Percentiles rank a stretch among this genome's conserved stretches.
Conservation (phyloP, 2,113 vertebrate species). For the Prolemur simus region DNA sequence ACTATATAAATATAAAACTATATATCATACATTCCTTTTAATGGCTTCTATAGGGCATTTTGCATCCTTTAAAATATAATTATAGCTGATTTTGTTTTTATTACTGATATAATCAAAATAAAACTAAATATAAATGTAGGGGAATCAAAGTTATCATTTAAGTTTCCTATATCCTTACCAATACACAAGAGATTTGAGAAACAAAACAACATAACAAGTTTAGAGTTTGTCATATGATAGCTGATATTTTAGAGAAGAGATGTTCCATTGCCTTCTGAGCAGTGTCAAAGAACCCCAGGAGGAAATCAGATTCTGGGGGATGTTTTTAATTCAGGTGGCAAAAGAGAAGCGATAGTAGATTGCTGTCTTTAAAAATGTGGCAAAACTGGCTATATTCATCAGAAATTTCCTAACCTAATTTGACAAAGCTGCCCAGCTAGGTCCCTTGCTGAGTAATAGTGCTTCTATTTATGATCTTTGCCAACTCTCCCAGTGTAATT, state of each 20-base stretch:
- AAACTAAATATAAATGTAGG: not conserved
- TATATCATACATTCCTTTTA: not conserved
- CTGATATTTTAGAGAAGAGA: not conserved
- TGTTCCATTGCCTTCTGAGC: not conserved
- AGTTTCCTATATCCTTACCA: not conserved
- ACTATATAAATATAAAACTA: not conserved
- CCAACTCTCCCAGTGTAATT: not conserved
- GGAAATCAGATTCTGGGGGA: not conserved
- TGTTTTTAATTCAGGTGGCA: not conserved
- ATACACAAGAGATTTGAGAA: not conserved
- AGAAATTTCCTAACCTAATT: slow-evolving; percentile 20
- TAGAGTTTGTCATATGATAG: not conserved
- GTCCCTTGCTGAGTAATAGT: not conserved
- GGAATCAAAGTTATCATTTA: not conserved
- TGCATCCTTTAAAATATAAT: not conserved
- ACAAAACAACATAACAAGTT: not conserved
- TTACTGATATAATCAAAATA: not conserved
- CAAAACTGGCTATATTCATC: not conserved
- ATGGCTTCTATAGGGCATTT: not conserved
- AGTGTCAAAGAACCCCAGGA: not conserved
- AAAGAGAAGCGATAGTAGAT: slow-evolving; percentile 1
- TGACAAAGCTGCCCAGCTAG: not conserved
- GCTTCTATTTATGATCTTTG: slow-evolving; percentile 24
- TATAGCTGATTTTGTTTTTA: not conserved
- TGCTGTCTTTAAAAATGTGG: slow-evolving; percentile 19